phyloP scores from a whole-genome alignment of 2,113 vertebrate genomes.

The Anarrhichthys ocellatus region DNA sequence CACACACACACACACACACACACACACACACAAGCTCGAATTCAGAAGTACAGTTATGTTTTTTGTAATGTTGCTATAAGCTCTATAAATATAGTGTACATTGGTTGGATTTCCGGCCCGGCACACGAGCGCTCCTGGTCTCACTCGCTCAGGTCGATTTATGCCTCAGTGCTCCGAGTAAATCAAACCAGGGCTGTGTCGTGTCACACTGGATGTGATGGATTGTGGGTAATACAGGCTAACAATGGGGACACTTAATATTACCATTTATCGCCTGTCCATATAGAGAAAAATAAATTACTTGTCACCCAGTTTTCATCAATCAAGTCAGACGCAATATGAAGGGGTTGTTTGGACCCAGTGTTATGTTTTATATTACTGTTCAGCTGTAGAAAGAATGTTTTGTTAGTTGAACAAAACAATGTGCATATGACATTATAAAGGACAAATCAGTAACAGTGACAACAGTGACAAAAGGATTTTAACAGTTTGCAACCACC shows the following conservation, averaged over 20 bases:
- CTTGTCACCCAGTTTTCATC: neutral
- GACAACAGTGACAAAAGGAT: neutral
- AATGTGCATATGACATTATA: neutral
- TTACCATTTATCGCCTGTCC: neutral
- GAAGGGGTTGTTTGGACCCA: neutral
- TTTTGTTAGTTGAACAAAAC: neutral
- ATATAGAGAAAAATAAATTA: neutral
- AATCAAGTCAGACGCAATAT: neutral
- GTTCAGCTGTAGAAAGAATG: too few species aligned
- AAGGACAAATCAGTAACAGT: neutral
- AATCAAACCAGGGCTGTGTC: conserved; percentile 49
- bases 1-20: neutral
- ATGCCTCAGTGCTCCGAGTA: conserved; percentile 31
- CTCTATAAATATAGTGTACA: conserved; percentile 18
- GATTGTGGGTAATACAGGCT: conserved; percentile 16
- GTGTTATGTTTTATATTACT: neutral
- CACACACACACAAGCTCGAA: neutral
- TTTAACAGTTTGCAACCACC: neutral
- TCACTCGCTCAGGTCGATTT: conserved; percentile 51
- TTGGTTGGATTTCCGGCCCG: neutral
- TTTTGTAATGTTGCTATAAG: conserved; percentile 3
- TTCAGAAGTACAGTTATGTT: neutral
- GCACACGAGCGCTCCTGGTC: conserved; percentile 16
- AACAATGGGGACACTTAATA: neutral
- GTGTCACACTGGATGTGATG: conserved; percentile 12